Evolutionary conservation across 2,113 vertebrate genomes (phyloP).

Genomic region (Poeciliopsis prolifica): DNA sequence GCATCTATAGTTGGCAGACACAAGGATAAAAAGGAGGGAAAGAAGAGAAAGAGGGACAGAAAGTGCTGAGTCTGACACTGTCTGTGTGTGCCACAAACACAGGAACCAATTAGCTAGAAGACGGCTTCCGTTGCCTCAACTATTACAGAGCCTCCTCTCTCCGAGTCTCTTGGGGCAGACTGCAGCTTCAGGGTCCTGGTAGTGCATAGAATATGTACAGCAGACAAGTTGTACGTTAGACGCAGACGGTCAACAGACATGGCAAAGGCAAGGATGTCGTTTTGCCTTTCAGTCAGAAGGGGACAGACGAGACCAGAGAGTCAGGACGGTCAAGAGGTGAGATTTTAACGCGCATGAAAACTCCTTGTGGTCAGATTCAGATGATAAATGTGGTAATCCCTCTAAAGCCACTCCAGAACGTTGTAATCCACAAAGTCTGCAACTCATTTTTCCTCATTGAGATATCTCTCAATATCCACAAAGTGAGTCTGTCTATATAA

Average conservation of each 20-base stretch:
- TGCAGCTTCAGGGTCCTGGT: conserved; percentile 65
- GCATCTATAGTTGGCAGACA: conserved; percentile 63
- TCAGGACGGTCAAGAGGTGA: conserved; percentile 19
- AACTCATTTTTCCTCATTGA: conserved; percentile 31
- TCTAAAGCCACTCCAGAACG: conserved; percentile 21
- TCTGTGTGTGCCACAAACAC: conserved; percentile 71
- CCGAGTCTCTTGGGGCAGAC: conserved; percentile 64
- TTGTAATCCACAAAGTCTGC: conserved; percentile 11
- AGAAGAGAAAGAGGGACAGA: conserved; percentile 58
- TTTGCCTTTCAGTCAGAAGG: conserved; percentile 46
- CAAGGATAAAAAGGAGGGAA: conserved; percentile 30
- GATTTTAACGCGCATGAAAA: conserved; percentile 2
- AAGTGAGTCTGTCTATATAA: neutral
- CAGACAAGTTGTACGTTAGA: conserved; percentile 64
- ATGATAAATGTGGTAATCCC: neutral
- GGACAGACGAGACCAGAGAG: conserved; percentile 11
- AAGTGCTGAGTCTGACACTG: conserved; percentile 75
- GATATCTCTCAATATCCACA: conserved; percentile 20
- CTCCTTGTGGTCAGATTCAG: conserved; percentile 6
- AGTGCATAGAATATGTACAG: conserved; percentile 64
- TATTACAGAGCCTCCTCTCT: conserved; percentile 73
- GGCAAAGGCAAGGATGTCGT: conserved; percentile 38
- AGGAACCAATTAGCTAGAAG: conserved; percentile 78
- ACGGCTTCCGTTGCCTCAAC: conserved; percentile 69
- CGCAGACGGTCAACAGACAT: conserved; percentile 55